Evolutionary conservation across 2,888 invertebrate genomes (phyloP).

Genomic region (Tinea pellionella): DNA sequence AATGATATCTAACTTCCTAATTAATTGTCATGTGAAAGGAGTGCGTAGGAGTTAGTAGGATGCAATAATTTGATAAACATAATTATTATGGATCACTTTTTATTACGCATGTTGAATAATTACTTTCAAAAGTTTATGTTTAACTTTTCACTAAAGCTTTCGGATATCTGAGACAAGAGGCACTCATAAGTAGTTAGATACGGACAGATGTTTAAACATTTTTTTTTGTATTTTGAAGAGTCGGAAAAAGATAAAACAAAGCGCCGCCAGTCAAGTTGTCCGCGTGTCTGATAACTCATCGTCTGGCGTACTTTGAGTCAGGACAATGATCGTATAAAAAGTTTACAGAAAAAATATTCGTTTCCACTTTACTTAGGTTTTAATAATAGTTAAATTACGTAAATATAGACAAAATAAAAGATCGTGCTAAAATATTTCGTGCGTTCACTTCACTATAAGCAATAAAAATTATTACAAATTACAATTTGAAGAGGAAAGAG

Average conservation of each 20-base stretch:
- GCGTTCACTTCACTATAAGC: too few species aligned
- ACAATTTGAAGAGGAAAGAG: not conserved
- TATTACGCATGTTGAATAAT: not conserved
- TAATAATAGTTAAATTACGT: too few species aligned
- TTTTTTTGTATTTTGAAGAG: not conserved
- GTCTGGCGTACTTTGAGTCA: conserved; percentile 18
- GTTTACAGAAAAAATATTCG: conserved; percentile 31
- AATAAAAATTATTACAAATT: too few species aligned
- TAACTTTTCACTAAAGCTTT: not conserved
- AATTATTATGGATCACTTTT: not conserved
- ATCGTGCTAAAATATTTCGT: too few species aligned
- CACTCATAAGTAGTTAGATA: not conserved
- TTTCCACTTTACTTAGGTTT: conserved; percentile 26
- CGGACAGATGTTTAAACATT: conserved; percentile 1
- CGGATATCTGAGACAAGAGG: not conserved
- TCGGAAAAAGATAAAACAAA: conserved; percentile 25
- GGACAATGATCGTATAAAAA: conserved; percentile 46
- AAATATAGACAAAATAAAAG: too few species aligned
- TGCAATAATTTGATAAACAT: not conserved
- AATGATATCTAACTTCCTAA: not conserved
- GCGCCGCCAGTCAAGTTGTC: conserved; percentile 30
- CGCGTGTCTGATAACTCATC: conserved; percentile 28
- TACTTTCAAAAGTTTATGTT: not conserved
- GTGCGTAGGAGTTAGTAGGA: not conserved
- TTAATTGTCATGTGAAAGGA: conserved; percentile 6